Evolutionary conservation across 2,888 invertebrate species (phyloP).

Genomic region (Ectemnius lituratus): DNA sequence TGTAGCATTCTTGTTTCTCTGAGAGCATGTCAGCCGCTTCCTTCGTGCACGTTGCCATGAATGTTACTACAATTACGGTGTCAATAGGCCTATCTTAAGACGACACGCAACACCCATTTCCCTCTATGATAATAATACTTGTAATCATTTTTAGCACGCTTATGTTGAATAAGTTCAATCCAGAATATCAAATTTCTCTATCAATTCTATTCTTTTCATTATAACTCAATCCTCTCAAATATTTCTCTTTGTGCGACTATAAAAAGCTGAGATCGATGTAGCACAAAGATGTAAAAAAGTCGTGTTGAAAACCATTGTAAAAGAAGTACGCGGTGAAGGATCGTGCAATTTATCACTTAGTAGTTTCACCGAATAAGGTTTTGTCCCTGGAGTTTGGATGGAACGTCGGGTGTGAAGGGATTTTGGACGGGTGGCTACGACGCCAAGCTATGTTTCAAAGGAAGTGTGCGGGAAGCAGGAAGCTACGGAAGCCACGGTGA

Average conservation of each 20-base stretch:
- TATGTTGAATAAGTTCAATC: too few species aligned
- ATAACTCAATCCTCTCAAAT: too few species aligned
- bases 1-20: too few species aligned
- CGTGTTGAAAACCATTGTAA: conserved; percentile 42
- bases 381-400: conserved; percentile 50
- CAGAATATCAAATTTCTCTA: too few species aligned
- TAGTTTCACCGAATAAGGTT: conserved; percentile 72
- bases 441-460: conserved; percentile 28
- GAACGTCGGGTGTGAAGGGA: conserved; percentile 37
- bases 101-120: too few species aligned
- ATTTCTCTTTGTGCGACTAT: neutral
- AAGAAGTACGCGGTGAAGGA: conserved; percentile 49
- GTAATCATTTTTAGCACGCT: too few species aligned
- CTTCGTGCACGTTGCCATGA: too few species aligned
- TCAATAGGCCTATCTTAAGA: too few species aligned
- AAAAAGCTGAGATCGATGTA: conserved; percentile 30
- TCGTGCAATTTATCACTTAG: conserved; percentile 71
- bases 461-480: conserved; percentile 33
- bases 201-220: too few species aligned
- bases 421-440: conserved; percentile 31
- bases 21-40: too few species aligned
- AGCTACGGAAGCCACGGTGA: conserved; percentile 33
- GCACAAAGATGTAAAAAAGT: conserved; percentile 50
- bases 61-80: too few species aligned
- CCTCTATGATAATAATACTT: too few species aligned